Evolutionary conservation across 2,113 vertebrate species (phyloP).

Genomic region (Gnathonemus longibarbis): DNA sequence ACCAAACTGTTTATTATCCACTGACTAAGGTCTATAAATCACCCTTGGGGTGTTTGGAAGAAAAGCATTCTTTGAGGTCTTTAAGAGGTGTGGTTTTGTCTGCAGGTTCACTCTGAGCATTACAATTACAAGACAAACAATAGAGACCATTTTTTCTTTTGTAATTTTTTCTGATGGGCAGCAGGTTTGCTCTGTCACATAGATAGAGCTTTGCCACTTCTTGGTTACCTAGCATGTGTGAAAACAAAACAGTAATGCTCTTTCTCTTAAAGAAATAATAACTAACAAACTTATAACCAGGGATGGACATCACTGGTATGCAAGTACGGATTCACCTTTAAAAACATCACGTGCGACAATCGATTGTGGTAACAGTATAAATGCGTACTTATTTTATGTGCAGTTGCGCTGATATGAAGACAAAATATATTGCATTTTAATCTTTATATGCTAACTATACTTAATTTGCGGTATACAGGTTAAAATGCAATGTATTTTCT

Average conservation of each 20-base stretch:
- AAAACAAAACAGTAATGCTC: not conserved
- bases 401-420: no score
- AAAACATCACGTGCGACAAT: no score
- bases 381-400: no score
- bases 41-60: not conserved
- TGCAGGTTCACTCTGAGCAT: not conserved
- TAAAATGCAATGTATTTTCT: no score
- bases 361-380: no score
- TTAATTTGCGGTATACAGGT: no score
- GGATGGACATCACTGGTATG: no score
- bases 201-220: not conserved
- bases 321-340: no score
- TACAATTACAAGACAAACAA: not conserved
- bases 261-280: not conserved
- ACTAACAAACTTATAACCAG: not conserved
- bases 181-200: not conserved
- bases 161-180: not conserved
- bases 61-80: conserved; percentile 1
- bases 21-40: not conserved
- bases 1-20: not conserved
- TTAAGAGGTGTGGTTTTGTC: conserved; percentile 2
- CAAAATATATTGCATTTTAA: no score
- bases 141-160: not conserved
- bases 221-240: not conserved
- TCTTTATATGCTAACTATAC: no score